These are phyloP conservation scores for Saccostrea cuccullata DNA, from an alignment of 1,140 invertebrate species.

Conservation along the genomic window DNA sequence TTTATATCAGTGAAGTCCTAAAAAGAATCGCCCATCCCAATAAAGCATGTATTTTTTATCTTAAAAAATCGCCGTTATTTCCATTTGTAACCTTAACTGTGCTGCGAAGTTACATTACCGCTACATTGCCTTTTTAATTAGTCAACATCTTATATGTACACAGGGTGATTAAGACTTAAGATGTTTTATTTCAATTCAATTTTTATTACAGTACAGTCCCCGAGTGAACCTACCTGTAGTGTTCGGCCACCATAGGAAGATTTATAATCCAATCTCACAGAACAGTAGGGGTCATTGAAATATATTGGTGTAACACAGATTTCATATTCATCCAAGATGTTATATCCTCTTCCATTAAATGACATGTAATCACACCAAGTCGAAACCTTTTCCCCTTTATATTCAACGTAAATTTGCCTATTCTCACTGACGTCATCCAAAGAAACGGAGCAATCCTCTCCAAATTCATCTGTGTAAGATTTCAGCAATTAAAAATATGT, in stretches of 20 bases:
- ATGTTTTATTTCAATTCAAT: too few species aligned
- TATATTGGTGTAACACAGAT: not conserved
- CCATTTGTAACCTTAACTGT: too few species aligned
- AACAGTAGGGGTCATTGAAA: not conserved
- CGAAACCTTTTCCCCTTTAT: not conserved
- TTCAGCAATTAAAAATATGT: not conserved
- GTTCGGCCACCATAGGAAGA: not conserved
- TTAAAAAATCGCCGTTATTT: too few species aligned
- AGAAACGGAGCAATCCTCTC: not conserved
- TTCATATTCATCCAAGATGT: constrained; percentile 2
- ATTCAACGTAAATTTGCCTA: not conserved
- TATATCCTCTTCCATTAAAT: not conserved
- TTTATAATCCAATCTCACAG: not conserved
- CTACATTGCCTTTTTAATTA: not conserved
- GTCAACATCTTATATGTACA: too few species aligned
- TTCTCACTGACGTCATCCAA: not conserved
- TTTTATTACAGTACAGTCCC: too few species aligned
- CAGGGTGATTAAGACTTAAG: too few species aligned
- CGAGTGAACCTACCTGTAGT: not conserved
- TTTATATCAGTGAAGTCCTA: too few species aligned
- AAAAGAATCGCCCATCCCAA: too few species aligned
- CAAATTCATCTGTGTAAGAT: not conserved
- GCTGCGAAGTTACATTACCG: too few species aligned
- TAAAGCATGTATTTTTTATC: too few species aligned
- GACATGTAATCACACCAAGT: not conserved